phyloP scores from a whole-genome alignment of 2,113 vertebrate species.

The Apteryx mantelli region DNA sequence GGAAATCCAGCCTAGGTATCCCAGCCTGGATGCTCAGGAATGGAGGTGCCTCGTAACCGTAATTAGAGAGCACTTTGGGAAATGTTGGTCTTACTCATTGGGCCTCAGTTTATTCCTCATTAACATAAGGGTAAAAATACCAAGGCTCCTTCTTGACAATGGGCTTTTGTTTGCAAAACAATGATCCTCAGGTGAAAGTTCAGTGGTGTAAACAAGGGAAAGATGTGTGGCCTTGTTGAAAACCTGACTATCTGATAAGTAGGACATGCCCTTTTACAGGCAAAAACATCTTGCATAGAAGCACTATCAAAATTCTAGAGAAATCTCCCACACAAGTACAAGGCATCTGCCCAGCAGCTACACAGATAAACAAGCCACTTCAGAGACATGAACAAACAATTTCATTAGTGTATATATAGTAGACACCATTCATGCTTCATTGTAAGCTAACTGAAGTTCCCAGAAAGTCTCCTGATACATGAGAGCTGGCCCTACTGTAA shows the following conservation, averaged over 20 bases:
- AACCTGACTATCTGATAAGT: conserved; percentile 22
- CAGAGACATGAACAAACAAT: neutral
- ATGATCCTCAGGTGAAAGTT: neutral
- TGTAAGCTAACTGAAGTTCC: neutral
- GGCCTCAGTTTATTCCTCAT: neutral
- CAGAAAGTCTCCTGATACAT: neutral
- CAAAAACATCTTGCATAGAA: neutral
- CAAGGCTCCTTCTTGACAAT: neutral
- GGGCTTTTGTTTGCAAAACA: neutral
- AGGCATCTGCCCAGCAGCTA: neutral
- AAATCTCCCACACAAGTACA: neutral
- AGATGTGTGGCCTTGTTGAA: neutral
- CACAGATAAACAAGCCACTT: conserved; percentile 13
- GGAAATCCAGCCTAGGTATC: neutral
- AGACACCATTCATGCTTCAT: neutral
- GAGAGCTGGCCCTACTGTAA: neutral
- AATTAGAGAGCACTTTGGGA: neutral
- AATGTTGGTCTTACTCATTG: neutral
- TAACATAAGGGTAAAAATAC: neutral
- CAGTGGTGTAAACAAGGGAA: neutral
- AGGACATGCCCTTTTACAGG: neutral
- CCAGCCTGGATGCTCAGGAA: rapidly evolving
- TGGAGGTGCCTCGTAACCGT: neutral
- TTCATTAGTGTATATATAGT: rapidly evolving
- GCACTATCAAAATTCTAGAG: neutral